phyloP scores from a whole-genome alignment of 1,140 invertebrate genomes.

The Drosophila nebulosa region DNA sequence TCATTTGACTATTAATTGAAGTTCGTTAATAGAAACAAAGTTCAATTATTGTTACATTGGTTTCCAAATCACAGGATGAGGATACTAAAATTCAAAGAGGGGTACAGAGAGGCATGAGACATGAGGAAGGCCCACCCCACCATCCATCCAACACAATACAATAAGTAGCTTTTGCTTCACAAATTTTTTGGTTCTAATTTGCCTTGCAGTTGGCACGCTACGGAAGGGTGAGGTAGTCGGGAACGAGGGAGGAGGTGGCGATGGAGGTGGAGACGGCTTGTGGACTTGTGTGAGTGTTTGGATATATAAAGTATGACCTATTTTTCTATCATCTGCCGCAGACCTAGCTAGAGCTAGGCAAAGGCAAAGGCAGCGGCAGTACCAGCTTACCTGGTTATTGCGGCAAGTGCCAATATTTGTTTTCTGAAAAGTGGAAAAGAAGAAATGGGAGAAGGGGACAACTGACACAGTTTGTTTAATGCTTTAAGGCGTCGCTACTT shows the following conservation, averaged over 20 bases:
- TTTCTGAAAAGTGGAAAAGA: constrained; percentile 34
- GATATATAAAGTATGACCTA: constrained; percentile 46
- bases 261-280: background rate
- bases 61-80: too few species aligned
- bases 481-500: constrained; percentile 64
- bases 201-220: constrained; percentile 21
- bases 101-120: too few species aligned
- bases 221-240: background rate
- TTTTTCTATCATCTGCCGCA: constrained; percentile 38
- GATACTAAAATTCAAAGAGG: too few species aligned
- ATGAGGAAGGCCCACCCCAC: too few species aligned
- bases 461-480: constrained; percentile 72
- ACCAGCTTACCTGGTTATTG: constrained; percentile 66
- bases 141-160: too few species aligned
- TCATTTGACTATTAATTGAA: too few species aligned
- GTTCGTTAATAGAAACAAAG: too few species aligned
- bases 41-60: too few species aligned
- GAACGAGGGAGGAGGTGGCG: too few species aligned
- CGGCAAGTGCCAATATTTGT: constrained; percentile 77
- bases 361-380: constrained; percentile 15
- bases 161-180: constrained; percentile 1
- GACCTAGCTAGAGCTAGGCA: constrained; percentile 17
- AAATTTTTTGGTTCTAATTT: constrained; percentile 49
- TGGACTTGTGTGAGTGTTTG: background rate
- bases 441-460: constrained; percentile 10